Percentiles rank a stretch among this genome's conserved stretches.
Evolutionary conservation across 2,113 vertebrate species (phyloP).

Genomic region (Pungitius pungitius): DNA sequence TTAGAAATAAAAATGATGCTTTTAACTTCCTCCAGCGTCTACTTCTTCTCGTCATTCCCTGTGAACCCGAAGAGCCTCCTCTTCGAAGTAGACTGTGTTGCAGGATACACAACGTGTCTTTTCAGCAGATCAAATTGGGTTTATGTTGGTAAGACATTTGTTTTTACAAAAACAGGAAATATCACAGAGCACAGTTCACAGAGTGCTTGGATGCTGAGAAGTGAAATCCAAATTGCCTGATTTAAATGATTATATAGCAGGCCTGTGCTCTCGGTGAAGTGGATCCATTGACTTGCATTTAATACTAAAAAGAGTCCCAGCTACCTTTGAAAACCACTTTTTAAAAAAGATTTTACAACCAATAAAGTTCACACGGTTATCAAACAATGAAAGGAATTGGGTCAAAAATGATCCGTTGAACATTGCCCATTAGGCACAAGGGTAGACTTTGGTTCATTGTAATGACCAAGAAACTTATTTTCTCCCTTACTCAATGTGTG

Average conservation of each 20-base stretch:
- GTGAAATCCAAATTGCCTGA: neutral
- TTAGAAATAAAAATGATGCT: constrained; percentile 79
- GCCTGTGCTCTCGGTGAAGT: neutral
- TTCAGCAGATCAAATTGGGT: neutral
- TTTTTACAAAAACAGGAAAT: neutral
- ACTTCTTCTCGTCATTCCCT: neutral
- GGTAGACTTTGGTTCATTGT: neutral
- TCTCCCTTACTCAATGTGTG: neutral
- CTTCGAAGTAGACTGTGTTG: neutral
- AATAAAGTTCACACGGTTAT: neutral
- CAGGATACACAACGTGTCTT: neutral
- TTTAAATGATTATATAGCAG: neutral
- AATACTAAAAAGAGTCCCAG: too few species aligned
- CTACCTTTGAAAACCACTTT: neutral
- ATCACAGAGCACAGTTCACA: neutral
- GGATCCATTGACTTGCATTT: neutral
- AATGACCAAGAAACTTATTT: neutral
- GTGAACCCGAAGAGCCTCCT: neutral
- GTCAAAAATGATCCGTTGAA: neutral
- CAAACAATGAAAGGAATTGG: neutral
- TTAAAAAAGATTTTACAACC: neutral
- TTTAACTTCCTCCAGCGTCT: constrained; percentile 54
- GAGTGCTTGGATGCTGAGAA: too few species aligned
- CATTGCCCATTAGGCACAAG: neutral
- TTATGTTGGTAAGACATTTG: neutral